A percentile compares a stretch with the other conserved stretches of the same genome.
Conservation (phyloP, 2,888 invertebrate species). For the Volucella inflata region DNA sequence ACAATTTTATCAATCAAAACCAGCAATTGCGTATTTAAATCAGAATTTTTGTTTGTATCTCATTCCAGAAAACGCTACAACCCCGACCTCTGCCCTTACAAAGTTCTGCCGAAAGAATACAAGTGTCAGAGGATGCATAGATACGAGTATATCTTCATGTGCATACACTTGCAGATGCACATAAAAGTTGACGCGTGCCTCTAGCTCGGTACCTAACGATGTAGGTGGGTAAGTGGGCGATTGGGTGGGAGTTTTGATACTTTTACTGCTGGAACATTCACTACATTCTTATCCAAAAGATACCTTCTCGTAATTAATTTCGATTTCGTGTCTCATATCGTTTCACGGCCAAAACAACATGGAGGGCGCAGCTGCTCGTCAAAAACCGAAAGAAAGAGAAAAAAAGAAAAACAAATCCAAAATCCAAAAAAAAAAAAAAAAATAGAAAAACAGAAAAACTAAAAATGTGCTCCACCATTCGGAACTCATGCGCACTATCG, state of each 20-base stretch:
- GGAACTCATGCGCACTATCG: constrained; percentile 80
- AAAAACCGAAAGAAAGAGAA: constrained; percentile 77
- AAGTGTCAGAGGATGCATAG: constrained; percentile 53
- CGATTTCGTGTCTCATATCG: constrained; percentile 51
- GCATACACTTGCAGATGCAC: constrained; percentile 15
- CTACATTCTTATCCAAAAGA: constrained; percentile 11
- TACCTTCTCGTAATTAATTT: constrained; percentile 44
- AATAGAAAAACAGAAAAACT: constrained; percentile 35
- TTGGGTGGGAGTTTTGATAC: neutral
- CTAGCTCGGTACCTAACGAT: constrained; percentile 46
- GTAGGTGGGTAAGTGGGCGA: constrained; percentile 33
- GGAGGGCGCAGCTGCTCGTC: constrained; percentile 75
- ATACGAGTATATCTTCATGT: constrained; percentile 1
- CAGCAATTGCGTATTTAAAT: neutral
- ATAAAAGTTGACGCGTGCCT: constrained; percentile 62
- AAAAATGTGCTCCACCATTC: constrained; percentile 48
- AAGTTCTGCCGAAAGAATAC: constrained; percentile 24
- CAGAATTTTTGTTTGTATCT: neutral
- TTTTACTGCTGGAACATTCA: neutral
- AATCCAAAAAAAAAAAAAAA: constrained; percentile 51
- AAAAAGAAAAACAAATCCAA: neutral
- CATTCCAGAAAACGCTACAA: constrained; percentile 43
- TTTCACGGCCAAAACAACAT: constrained; percentile 33
- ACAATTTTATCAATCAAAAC: neutral
- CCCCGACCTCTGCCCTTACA: constrained; percentile 53